Conservation (phyloP, 1,140 invertebrate species). For the Anastrepha obliqua region DNA sequence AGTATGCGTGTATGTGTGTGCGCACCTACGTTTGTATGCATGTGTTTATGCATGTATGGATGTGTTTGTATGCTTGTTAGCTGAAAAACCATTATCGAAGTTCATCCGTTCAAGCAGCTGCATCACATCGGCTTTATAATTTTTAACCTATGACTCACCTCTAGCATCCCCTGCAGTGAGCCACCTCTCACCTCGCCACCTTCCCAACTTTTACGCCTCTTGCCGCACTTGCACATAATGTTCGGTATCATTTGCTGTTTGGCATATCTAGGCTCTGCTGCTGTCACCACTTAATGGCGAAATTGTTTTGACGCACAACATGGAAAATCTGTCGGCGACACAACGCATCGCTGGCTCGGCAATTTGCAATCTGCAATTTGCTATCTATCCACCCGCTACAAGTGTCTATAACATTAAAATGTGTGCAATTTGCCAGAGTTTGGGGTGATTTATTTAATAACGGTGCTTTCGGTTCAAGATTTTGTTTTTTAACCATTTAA, state of each 20-base stretch:
- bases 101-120: background rate
- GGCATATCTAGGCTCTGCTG: background rate
- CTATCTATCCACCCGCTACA: background rate
- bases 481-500: background rate
- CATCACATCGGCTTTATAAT: background rate
- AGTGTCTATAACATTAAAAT: background rate
- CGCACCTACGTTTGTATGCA: too few species aligned
- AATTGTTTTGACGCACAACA: conserved; percentile 44
- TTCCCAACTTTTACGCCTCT: too few species aligned
- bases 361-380: background rate
- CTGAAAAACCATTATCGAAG: too few species aligned
- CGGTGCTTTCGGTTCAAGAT: too few species aligned
- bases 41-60: too few species aligned
- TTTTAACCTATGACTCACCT: background rate
- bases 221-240: background rate
- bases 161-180: background rate
- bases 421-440: background rate
- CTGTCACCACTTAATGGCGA: conserved; percentile 20
- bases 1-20: too few species aligned
- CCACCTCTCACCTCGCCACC: background rate
- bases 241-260: background rate
- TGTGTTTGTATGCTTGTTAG: too few species aligned
- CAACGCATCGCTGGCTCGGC: background rate
- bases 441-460: background rate
- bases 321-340: conserved; percentile 26